Base-by-base conservation (phyloP, 2,797 vertebrate species). In the Enteromius fasciolatus region DNA sequence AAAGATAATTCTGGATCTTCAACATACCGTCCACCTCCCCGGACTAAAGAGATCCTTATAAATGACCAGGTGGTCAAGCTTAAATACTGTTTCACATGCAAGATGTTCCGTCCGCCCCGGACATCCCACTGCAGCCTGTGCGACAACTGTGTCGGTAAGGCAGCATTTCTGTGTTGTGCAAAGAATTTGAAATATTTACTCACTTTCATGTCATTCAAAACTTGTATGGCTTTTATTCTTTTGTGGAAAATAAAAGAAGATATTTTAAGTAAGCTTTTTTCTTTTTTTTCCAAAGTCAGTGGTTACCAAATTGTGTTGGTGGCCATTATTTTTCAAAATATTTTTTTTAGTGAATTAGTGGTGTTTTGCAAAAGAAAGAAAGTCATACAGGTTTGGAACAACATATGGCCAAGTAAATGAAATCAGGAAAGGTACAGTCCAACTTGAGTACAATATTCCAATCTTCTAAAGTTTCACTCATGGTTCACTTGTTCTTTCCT, bases 71-170 rank as follows among this genome's bases (percentile, higher is more conserved):
- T 97, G 93, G 97, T 99, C 82, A 98, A 98, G 85, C 94, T 99
- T 83, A 99, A 99, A 91, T 99, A 98, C 93, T 99, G 98, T 93
- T 98, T 99, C 91, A 99, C 97, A 75, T 99, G 98, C 93, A 98
- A 97, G 90, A 99, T 98, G 95, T 98, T 99, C 90, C 96, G 97
- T 39, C 97, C 97, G 0, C 98, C 98, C 0, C 95, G 98, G 86
- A 98, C 98, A 84, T 99, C 98, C 0, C 98, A 99, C 92, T 99
- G 98, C 94, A 97, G 97, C 78, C 92, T 99, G 85, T 99, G 98
- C 64, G 97, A 99, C 95, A 99, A 98, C 94, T 99, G 97, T 87
- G 97, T 99, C 4, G 97, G 98, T 99, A 89, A 96, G 97, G 57
- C 86, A 59, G 28, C 5, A 66, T 64, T 2, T 80, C 33, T n/a